phyloP scores from a whole-genome alignment of 2,113 vertebrate species.

The Peromyscus polionotus region DNA sequence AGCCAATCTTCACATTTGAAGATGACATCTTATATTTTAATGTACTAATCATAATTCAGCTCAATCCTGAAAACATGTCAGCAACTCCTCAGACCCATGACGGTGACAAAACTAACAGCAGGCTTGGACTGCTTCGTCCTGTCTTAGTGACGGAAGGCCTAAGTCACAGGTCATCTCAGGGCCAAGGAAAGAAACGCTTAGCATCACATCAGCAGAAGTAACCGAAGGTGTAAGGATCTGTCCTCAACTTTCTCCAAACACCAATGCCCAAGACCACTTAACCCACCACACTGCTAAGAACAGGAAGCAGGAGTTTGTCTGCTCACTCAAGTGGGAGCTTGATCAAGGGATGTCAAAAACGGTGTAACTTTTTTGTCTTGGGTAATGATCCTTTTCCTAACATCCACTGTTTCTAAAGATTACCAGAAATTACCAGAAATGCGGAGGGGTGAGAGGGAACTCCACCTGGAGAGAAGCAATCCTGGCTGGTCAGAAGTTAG shows the following conservation, averaged over 20 bases:
- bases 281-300: not conserved
- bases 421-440: not conserved
- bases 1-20: conserved; percentile 6
- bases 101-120: not conserved
- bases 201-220: not conserved
- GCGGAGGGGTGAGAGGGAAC: not conserved
- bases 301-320: not conserved
- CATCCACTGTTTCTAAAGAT: not conserved
- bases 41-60: not conserved
- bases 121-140: not conserved
- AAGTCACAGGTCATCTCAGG: not conserved
- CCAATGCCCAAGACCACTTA: not conserved
- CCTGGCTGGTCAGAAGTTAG: not conserved
- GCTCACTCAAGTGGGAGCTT: not conserved
- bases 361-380: not conserved
- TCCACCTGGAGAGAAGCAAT: not conserved
- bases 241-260: conserved; percentile 13
- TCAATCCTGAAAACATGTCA: conserved; percentile 1
- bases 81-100: not conserved
- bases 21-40: not conserved
- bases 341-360: not conserved
- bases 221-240: conserved; percentile 7
- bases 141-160: not conserved
- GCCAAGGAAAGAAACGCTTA: not conserved
- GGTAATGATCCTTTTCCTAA: not conserved